Percentiles rank a stretch among this genome's conserved stretches.
Conservation (phyloP, 2,888 invertebrate genomes). For the Mallateleia sp. region DNA sequence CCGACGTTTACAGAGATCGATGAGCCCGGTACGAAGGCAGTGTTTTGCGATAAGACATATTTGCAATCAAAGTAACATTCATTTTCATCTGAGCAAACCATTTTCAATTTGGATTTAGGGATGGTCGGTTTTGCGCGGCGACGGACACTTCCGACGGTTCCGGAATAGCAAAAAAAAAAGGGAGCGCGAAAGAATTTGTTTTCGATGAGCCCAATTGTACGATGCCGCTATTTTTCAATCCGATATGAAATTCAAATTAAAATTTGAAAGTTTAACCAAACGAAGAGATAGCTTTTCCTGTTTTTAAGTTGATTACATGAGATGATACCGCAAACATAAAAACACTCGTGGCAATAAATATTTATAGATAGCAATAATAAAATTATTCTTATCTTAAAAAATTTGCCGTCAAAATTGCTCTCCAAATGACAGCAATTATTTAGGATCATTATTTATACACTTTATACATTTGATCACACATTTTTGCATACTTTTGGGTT, state of each 20-base stretch:
- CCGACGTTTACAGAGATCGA: conserved; percentile 78
- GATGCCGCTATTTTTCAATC: conserved; percentile 4
- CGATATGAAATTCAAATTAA: background rate
- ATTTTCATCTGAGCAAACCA: conserved; percentile 63
- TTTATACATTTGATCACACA: conserved; percentile 32
- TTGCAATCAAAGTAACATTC: conserved; percentile 73
- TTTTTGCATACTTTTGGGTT: too few species aligned
- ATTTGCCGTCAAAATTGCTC: background rate
- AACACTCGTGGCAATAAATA: conserved; percentile 15
- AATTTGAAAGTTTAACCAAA: background rate
- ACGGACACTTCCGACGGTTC: conserved; percentile 35
- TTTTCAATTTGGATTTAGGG: conserved; percentile 42
- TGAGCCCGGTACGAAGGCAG: conserved; percentile 73
- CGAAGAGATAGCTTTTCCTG: background rate
- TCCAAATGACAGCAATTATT: conserved; percentile 1
- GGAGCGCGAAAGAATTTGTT: conserved; percentile 17
- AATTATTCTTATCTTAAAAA: conserved; percentile 28
- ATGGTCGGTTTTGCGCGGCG: conserved; percentile 24
- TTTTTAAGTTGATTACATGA: background rate
- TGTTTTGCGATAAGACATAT: conserved; percentile 76
- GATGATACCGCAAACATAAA: background rate
- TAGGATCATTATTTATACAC: conserved; percentile 18
- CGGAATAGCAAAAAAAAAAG: conserved; percentile 40
- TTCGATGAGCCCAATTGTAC: background rate
- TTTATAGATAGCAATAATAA: conserved; percentile 1